phyloP scores from a whole-genome alignment of 2,888 invertebrate species.

The Chrysolina americana region DNA sequence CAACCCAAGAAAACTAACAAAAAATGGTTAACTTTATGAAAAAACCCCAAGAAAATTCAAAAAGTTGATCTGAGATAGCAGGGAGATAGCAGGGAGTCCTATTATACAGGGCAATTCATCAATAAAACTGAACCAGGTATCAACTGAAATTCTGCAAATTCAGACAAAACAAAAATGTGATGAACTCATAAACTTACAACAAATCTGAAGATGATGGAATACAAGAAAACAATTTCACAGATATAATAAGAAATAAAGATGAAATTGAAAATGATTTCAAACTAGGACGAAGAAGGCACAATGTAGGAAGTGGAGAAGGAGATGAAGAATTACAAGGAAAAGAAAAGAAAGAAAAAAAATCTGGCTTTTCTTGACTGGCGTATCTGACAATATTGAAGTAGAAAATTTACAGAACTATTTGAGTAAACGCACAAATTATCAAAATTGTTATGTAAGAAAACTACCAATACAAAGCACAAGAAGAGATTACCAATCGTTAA shows the following conservation, averaged over 20 bases:
- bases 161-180: constrained; percentile 28
- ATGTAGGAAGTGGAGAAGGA: constrained; percentile 14
- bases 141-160: constrained; percentile 28
- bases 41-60: constrained; percentile 1
- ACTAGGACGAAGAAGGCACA: constrained; percentile 11
- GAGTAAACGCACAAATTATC: too few species aligned
- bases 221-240: constrained; percentile 17
- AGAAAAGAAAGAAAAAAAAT: not conserved
- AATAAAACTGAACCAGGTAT: constrained; percentile 17
- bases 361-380: constrained; percentile 9
- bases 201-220: too few species aligned
- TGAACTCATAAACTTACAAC: constrained; percentile 28
- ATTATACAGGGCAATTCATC: constrained; percentile 16
- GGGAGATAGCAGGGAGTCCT: not conserved
- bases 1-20: constrained; percentile 15
- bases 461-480: constrained; percentile 1
- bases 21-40: not conserved
- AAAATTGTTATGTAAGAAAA: not conserved
- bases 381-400: constrained; percentile 11
- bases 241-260: constrained; percentile 6
- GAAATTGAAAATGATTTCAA: constrained; percentile 18
- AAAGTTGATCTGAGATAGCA: not conserved
- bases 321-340: constrained; percentile 16
- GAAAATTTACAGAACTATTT: not conserved
- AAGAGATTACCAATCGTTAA: not conserved